Percentiles rank a stretch among this genome's conserved stretches.
These are phyloP conservation scores for Caenorhabditis drosophilae DNA, from an alignment of 2,888 invertebrate genomes.

Conservation along the genomic window DNA sequence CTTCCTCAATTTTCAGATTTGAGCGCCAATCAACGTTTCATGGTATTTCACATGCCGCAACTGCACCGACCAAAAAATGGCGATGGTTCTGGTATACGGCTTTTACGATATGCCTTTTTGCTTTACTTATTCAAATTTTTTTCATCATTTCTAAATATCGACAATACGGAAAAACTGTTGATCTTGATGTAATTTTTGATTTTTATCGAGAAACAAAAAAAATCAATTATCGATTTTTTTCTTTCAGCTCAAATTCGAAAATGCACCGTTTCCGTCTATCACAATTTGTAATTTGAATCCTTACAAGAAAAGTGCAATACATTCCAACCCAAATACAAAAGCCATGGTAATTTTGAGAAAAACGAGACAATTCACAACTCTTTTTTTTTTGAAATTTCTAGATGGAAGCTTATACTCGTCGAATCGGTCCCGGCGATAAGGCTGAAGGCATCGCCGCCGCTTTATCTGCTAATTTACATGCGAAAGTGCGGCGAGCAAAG, in stretches of 20 bases:
- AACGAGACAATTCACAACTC: not conserved
- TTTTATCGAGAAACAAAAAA: not conserved
- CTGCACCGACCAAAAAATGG: constrained; percentile 57
- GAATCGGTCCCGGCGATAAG: constrained; percentile 54
- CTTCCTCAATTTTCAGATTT: constrained; percentile 33
- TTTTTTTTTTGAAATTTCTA: constrained; percentile 14
- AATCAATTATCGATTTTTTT: not conserved
- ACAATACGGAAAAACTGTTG: constrained; percentile 65
- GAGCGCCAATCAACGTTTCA: constrained; percentile 61
- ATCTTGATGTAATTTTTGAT: constrained; percentile 62
- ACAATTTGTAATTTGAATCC: constrained; percentile 69
- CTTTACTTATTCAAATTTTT: constrained; percentile 57
- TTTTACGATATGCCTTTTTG: constrained; percentile 55
- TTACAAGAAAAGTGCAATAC: constrained; percentile 64
- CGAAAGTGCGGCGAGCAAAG: constrained; percentile 43
- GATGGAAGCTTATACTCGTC: constrained; percentile 61
- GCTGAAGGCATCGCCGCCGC: constrained; percentile 59
- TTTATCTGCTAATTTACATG: constrained; percentile 26
- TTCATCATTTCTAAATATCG: constrained; percentile 60
- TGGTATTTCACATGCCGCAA: constrained; percentile 59
- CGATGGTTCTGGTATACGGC: constrained; percentile 62
- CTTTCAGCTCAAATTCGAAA: constrained; percentile 69
- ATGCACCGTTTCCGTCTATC: constrained; percentile 67
- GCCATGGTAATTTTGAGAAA: constrained; percentile 52
- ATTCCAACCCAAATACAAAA: constrained; percentile 59